These are phyloP conservation scores for Hemaris fuciformis DNA, from an alignment of 2,888 invertebrate genomes.

Conservation along the genomic window DNA sequence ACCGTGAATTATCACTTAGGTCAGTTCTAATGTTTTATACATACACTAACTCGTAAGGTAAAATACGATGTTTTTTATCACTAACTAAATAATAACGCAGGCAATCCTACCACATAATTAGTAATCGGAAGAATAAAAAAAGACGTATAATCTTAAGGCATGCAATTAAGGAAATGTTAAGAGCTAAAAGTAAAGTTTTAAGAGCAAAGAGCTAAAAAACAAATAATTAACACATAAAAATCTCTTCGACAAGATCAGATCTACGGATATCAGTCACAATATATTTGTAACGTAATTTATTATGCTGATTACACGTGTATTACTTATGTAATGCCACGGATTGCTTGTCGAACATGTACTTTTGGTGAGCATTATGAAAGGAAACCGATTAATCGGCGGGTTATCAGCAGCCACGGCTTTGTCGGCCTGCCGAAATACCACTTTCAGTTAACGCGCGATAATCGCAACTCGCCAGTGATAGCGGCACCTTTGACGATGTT, in stretches of 20 bases:
- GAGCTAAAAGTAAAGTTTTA: no score
- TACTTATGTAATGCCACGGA: slow-evolving; percentile 48
- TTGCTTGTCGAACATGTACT: slow-evolving; percentile 65
- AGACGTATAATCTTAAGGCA: no score
- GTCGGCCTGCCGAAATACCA: slow-evolving; percentile 77
- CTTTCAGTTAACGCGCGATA: slow-evolving; percentile 67
- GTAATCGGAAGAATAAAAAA: no score
- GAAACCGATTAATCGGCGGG: slow-evolving; percentile 72
- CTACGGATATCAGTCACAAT: not conserved
- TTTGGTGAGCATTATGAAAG: slow-evolving; percentile 53
- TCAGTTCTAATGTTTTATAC: not conserved
- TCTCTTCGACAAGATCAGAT: no score
- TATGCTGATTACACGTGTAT: slow-evolving; percentile 57
- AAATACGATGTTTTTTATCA: not conserved
- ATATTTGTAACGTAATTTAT: slow-evolving; percentile 13
- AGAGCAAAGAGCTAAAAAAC: no score
- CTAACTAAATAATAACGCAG: not conserved
- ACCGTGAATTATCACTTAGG: not conserved
- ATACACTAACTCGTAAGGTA: not conserved
- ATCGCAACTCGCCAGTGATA: slow-evolving; percentile 62
- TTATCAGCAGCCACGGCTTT: slow-evolving; percentile 68
- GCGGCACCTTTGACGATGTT: slow-evolving; percentile 73
- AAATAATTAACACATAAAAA: no score
- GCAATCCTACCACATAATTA: no score
- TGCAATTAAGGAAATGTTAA: no score